Percentiles rank a stretch among this genome's conserved stretches.
phyloP scores from a whole-genome alignment of 2,113 vertebrate genomes.

The Lutjanus erythropterus region DNA sequence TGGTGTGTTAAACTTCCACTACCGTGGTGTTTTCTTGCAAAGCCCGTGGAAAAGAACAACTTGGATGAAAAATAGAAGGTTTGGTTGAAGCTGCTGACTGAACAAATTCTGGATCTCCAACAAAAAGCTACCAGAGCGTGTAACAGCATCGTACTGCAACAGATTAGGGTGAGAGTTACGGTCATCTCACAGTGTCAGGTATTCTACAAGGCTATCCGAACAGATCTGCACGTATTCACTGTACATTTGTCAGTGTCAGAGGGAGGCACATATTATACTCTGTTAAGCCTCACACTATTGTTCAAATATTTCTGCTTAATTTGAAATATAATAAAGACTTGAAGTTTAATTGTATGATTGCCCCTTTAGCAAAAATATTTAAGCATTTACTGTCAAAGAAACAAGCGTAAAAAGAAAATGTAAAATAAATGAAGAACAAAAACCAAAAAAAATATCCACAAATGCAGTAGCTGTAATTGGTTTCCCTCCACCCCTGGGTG shows the following conservation, averaged over 20 bases:
- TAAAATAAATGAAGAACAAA: no score
- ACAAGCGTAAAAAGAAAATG: no score
- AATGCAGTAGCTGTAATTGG: conserved; percentile 10
- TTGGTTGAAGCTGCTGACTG: conserved; percentile 56
- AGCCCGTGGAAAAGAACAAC: neutral
- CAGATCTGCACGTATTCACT: neutral
- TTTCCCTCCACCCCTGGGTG: conserved; percentile 31
- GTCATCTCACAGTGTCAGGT: conserved; percentile 49
- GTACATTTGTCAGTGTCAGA: conserved; percentile 66
- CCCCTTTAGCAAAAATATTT: no score
- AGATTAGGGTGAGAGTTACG: conserved; percentile 47
- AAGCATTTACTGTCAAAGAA: neutral
- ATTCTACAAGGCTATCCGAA: conserved; percentile 13
- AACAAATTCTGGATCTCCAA: conserved; percentile 18
- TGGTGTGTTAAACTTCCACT: neutral
- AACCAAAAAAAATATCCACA: neutral
- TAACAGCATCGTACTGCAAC: conserved; percentile 26
- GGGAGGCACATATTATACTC: neutral
- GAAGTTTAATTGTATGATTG: no score
- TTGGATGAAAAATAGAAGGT: conserved; percentile 12
- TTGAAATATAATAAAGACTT: neutral
- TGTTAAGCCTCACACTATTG: neutral
- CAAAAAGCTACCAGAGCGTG: conserved; percentile 39
- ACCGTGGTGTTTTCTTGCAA: conserved; percentile 7
- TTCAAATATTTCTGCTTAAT: neutral